A percentile compares a stretch with the other conserved stretches of the same genome.
Conservation (phyloP, 2,888 invertebrate species). For the Drosophila histrio region DNA sequence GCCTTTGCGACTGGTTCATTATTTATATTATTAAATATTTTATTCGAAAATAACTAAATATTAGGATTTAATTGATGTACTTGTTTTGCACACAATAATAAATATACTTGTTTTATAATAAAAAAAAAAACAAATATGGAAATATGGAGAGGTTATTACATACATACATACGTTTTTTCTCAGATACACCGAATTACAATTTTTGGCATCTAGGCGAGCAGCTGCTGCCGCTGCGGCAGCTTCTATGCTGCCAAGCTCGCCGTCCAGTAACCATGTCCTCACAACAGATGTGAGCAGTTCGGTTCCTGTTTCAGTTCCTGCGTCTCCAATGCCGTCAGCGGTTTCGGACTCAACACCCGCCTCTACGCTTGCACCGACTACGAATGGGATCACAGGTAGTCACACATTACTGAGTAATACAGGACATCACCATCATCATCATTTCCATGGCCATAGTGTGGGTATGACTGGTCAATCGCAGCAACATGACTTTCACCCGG, state of each 20-base stretch:
- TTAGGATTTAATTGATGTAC: too few species aligned
- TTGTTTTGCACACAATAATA: too few species aligned
- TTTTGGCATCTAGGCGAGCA: constrained; percentile 84
- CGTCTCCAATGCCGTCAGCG: constrained; percentile 18
- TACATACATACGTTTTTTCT: constrained; percentile 33
- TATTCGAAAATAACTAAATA: too few species aligned
- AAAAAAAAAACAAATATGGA: too few species aligned
- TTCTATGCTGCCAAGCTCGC: constrained; percentile 81
- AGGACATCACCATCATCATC: constrained; percentile 60
- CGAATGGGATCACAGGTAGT: constrained; percentile 15
- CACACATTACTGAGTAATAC: constrained; percentile 34
- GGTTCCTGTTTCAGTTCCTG: constrained; percentile 6
- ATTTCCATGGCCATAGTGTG: constrained; percentile 52
- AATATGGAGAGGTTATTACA: too few species aligned
- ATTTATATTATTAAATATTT: too few species aligned
- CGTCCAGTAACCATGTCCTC: constrained; percentile 39
- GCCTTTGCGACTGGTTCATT: background rate
- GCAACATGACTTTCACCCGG: constrained; percentile 86
- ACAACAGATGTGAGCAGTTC: constrained; percentile 68
- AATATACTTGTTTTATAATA: too few species aligned
- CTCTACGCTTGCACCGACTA: constrained; percentile 18
- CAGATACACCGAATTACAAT: constrained; percentile 84
- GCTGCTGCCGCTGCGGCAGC: constrained; percentile 85
- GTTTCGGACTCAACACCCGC: constrained; percentile 38
- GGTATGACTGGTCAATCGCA: constrained; percentile 85